Percentiles rank a stretch among this genome's conserved stretches.
phyloP scores from a whole-genome alignment of 2,888 invertebrate genomes.

The Chaetogeoica ovagalla region DNA sequence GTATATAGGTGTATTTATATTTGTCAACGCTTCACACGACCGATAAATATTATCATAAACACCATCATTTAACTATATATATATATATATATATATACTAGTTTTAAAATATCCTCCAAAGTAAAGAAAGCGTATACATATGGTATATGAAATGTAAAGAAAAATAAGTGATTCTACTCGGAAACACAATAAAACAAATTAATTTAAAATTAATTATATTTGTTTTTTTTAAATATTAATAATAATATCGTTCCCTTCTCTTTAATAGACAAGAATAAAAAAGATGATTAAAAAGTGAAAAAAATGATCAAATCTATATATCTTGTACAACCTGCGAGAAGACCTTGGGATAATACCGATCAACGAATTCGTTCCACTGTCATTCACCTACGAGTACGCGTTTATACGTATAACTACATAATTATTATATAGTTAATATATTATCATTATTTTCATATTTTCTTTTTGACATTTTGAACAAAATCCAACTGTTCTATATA shows the following conservation, averaged over 20 bases:
- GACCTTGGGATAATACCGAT: constrained; percentile 36
- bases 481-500: constrained; percentile 47
- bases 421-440: constrained; percentile 40
- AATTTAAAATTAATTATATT: constrained; percentile 22
- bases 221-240: constrained; percentile 7
- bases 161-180: not conserved
- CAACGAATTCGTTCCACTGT: constrained; percentile 46
- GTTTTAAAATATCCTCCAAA: not conserved
- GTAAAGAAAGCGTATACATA: not conserved
- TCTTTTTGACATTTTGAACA: constrained; percentile 34
- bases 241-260: not conserved
- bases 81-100: not conserved
- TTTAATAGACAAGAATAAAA: not conserved
- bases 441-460: constrained; percentile 7
- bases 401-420: constrained; percentile 3
- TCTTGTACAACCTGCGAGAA: not conserved
- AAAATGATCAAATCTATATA: constrained; percentile 21
- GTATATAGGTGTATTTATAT: not conserved
- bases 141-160: not conserved
- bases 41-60: not conserved
- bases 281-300: constrained; percentile 29
- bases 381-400: constrained; percentile 28
- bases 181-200: not conserved
- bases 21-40: not conserved
- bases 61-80: not conserved